Evolutionary conservation across 1,140 invertebrate genomes (phyloP).

Genomic region (Lycorma delicatula): DNA sequence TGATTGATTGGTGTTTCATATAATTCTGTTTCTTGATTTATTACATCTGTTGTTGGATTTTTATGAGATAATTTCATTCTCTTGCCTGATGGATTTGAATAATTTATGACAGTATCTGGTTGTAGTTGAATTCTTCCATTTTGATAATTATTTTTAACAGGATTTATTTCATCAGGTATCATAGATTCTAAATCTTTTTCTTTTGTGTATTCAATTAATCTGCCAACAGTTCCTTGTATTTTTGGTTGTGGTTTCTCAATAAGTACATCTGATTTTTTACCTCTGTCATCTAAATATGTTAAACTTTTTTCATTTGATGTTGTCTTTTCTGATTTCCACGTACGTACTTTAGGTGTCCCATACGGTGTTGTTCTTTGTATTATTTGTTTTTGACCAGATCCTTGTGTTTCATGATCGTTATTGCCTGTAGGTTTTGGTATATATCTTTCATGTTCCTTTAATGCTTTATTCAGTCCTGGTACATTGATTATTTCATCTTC

Average conservation of each 20-base stretch:
- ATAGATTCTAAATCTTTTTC: neutral
- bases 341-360: neutral
- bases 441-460: conserved; percentile 3
- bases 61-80: neutral
- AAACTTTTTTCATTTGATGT: conserved; percentile 14
- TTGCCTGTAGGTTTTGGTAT: conserved; percentile 1
- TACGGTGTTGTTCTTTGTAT: conserved; percentile 1
- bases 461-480: neutral
- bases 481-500: neutral
- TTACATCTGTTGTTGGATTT: neutral
- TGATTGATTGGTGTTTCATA: no score
- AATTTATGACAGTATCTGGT: neutral
- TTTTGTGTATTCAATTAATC: conserved; percentile 3
- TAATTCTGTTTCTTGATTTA: no score
- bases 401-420: conserved; percentile 2
- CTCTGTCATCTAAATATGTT: conserved; percentile 10
- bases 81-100: neutral
- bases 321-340: conserved; percentile 13
- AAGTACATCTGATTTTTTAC: neutral
- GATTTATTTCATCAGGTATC: neutral
- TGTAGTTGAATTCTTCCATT: neutral
- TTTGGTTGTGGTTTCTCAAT: conserved; percentile 6
- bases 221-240: conserved; percentile 5
- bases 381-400: neutral
- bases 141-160: neutral